Percentiles rank a stretch among this genome's conserved stretches.
Evolutionary conservation across 2,888 invertebrate species (phyloP).

Genomic region (Biston stratarius): DNA sequence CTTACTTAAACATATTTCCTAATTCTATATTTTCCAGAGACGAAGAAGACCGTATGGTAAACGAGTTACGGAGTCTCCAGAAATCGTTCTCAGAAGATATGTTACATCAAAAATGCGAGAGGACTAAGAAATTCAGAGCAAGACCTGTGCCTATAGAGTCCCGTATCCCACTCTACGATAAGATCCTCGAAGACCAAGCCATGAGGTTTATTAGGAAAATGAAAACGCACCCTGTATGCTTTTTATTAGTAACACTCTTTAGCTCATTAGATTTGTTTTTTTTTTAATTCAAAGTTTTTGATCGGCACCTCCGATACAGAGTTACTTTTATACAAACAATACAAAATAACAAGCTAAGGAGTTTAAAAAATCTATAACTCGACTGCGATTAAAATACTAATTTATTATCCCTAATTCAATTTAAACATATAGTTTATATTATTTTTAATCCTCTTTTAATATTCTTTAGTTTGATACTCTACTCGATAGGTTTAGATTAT

Average conservation of each 20-base stretch:
- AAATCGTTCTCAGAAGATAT: constrained; percentile 80
- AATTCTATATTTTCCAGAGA: constrained; percentile 80
- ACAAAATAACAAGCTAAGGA: too few species aligned
- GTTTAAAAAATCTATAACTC: too few species aligned
- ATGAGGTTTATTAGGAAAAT: constrained; percentile 83
- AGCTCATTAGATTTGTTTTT: constrained; percentile 9
- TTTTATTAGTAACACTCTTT: constrained; percentile 56
- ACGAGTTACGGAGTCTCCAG: constrained; percentile 77
- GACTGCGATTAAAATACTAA: too few species aligned
- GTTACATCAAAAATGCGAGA: constrained; percentile 80
- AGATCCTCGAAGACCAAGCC: constrained; percentile 90
- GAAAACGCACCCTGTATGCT: constrained; percentile 62
- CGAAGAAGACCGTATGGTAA: constrained; percentile 87
- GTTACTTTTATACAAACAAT: background rate
- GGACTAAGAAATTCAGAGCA: constrained; percentile 83
- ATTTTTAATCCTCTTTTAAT: too few species aligned
- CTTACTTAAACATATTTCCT: too few species aligned
- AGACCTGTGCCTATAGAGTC: constrained; percentile 90
- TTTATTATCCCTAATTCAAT: too few species aligned
- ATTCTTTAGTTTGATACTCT: too few species aligned
- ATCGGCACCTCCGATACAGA: background rate
- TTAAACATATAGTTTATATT: too few species aligned
- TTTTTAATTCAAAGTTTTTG: too few species aligned
- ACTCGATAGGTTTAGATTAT: too few species aligned
- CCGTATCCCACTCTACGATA: constrained; percentile 90